Percentiles rank a stretch among this genome's conserved stretches.
Conservation (phyloP, 64 coral and sea anemone species). For the Pocillopora verrucosa region DNA sequence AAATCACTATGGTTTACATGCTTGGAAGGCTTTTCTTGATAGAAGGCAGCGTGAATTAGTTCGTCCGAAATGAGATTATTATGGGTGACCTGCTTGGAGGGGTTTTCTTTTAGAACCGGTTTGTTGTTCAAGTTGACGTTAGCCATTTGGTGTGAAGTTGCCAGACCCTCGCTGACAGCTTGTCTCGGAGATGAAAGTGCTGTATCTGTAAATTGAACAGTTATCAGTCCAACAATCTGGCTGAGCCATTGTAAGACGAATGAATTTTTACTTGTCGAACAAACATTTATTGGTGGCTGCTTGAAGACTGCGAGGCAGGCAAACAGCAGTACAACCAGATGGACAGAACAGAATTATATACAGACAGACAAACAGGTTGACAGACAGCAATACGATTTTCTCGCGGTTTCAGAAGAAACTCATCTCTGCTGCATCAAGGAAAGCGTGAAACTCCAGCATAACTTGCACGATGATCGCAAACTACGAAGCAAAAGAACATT, state of each 20-base stretch:
- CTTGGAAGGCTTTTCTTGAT: not conserved
- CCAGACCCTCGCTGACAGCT: constrained; percentile 32
- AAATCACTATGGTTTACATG: not conserved
- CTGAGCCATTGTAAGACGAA: not conserved
- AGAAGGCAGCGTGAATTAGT: not conserved
- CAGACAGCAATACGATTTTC: not conserved
- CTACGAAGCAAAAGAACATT: not conserved
- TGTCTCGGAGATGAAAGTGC: constrained; percentile 23
- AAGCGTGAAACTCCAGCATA: no score
- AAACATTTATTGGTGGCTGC: not conserved
- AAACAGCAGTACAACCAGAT: not conserved
- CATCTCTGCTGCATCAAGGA: no score
- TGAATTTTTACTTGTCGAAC: not conserved
- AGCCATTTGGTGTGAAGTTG: constrained; percentile 32
- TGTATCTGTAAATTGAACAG: not conserved
- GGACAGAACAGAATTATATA: not conserved
- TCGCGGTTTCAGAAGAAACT: not conserved
- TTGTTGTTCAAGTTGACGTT: constrained; percentile 23
- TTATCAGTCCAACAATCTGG: not conserved
- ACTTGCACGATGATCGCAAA: not conserved
- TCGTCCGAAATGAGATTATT: not conserved
- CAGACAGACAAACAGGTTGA: not conserved
- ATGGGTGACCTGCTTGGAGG: not conserved
- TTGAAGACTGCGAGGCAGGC: not conserved
- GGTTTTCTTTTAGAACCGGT: not conserved